Evolutionary conservation across 2,797 vertebrate genomes (phyloP), one percentile per base, ranked within the genome.

Genomic region (Vultur gryphus): DNA sequence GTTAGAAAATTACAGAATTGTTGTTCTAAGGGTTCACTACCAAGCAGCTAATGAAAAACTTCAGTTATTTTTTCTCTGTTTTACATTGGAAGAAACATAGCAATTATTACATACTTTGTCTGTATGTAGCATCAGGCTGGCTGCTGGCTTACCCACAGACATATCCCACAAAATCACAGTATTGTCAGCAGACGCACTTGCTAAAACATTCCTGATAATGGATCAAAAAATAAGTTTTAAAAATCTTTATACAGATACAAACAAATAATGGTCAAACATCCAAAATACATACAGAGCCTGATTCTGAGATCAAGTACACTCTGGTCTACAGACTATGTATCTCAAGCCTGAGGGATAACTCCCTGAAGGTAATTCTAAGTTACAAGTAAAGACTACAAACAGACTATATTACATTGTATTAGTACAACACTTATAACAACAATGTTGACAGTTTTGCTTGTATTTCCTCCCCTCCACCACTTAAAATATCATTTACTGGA

Each of bases 141-240:
- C 99, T 72, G 99, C 99, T 48, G 99, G 98, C 94, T 99, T 99
- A 80, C 99, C 98, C 87, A 98, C 96, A 77, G 98, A 95, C 96
- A 99, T 97, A 93, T 99, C 99, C 99, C 99, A 99, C 85, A 99
- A 95, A 91, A 99, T 97, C 13, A 99, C 98, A 0, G 98, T 98
- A n/a, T 97, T 97, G 73, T 99, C 99, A 41, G 99, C 99, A 41
- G 99, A 99, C 0, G 98, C 99, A 75, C 99, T 99, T 84, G 98
- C 99, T 97, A 99, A 97, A 92, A 99, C 99, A 2, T 99, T 99
- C 96, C 99, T 99, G 81, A 83, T n/a, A 85, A 86, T 18, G 15
- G 24, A 92, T 64, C 4, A 67, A 67, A 88, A 88, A 84, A 18
- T 3, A 26, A 65, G 13, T 55, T 70, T 90, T 37, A 29, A 62